phyloP scores from a whole-genome alignment of 2,113 vertebrate species.

The Synchiropus splendidus region DNA sequence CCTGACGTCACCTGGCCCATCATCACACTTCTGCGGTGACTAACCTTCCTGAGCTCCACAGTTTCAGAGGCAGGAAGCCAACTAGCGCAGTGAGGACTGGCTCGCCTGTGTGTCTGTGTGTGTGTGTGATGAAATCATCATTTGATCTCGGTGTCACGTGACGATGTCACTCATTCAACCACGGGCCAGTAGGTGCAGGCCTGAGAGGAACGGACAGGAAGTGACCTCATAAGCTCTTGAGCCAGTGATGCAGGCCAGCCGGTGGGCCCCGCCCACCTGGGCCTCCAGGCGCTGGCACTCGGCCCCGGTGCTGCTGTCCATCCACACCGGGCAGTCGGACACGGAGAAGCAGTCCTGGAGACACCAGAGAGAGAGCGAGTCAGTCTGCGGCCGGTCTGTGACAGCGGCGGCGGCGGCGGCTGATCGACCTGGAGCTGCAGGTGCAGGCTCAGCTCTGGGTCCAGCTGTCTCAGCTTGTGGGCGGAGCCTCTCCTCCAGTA shows the following conservation, averaged over 20 bases:
- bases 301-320: constrained; percentile 83
- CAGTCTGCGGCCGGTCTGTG: background rate
- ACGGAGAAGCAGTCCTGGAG: constrained; percentile 78
- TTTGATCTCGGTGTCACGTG: too few relatives aligned
- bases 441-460: constrained; percentile 58
- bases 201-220: too few relatives aligned
- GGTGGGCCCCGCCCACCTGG: constrained; percentile 71
- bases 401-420: background rate
- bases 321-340: constrained; percentile 79
- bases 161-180: too few relatives aligned
- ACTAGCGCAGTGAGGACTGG: too few relatives aligned
- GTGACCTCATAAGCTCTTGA: constrained; percentile 89
- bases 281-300: constrained; percentile 77
- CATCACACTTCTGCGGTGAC: too few relatives aligned
- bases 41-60: too few relatives aligned
- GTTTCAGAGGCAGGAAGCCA: too few relatives aligned
- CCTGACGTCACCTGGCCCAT: too few relatives aligned
- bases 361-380: constrained; percentile 25
- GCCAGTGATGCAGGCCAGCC: constrained; percentile 76
- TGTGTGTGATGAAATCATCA: background rate
- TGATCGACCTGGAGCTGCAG: constrained; percentile 72
- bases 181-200: too few relatives aligned
- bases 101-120: background rate
- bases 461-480: constrained; percentile 55
- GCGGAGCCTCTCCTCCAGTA: constrained; percentile 80